Conservation (phyloP, 1,140 invertebrate genomes). For the Eupristina koningsbergeri region DNA sequence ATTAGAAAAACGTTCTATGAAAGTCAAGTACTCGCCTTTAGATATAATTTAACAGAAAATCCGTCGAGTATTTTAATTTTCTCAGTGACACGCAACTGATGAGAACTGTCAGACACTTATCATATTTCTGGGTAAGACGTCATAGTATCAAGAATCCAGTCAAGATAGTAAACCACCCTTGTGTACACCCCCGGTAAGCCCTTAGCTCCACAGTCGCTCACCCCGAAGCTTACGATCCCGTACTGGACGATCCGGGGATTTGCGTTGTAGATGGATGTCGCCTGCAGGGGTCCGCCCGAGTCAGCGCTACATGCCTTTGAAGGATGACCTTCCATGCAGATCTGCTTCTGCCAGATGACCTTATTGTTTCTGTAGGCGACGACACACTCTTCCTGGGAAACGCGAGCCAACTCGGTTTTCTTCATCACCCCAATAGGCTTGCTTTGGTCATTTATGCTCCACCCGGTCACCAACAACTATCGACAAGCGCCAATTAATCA, state of each 20-base stretch:
- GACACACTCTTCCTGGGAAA: constrained; percentile 70
- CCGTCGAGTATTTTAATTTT: not conserved
- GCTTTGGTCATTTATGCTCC: constrained; percentile 76
- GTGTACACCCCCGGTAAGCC: constrained; percentile 79
- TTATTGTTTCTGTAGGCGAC: constrained; percentile 66
- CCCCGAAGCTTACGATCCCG: constrained; percentile 75
- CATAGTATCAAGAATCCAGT: constrained; percentile 77
- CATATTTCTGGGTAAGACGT: not conserved
- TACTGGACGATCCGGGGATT: constrained; percentile 67
- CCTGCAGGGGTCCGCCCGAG: constrained; percentile 74
- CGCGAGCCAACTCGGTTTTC: constrained; percentile 71
- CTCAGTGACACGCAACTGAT: not conserved
- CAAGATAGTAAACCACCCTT: constrained; percentile 75
- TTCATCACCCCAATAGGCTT: constrained; percentile 70
- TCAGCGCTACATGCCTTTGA: constrained; percentile 70
- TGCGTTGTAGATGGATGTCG: constrained; percentile 56
- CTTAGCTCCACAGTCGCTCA: constrained; percentile 69
- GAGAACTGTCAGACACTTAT: not conserved
- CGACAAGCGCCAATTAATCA: not conserved
- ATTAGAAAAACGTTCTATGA: not conserved
- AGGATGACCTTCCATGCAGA: constrained; percentile 76
- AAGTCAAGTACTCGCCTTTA: not conserved
- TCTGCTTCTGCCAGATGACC: constrained; percentile 70
- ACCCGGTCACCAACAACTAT: constrained; percentile 74
- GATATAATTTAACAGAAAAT: not conserved